A percentile compares a stretch with the other conserved stretches of the same genome.
Conservation (phyloP, 1,140 invertebrate genomes). For the Drosophila repleta region DNA sequence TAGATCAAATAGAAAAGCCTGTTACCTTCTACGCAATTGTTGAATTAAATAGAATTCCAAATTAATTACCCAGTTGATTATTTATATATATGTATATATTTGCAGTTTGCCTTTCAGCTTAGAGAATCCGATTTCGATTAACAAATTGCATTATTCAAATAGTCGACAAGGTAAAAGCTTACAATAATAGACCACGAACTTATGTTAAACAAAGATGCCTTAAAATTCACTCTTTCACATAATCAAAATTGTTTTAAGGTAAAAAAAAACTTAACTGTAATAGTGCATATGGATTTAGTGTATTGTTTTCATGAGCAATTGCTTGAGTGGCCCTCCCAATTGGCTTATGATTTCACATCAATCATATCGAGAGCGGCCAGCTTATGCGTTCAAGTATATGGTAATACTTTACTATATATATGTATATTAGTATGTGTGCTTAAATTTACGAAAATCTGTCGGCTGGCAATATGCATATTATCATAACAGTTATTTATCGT, state of each 20-base stretch:
- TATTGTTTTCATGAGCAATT: constrained; percentile 18
- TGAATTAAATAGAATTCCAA: background rate
- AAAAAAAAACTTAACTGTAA: constrained; percentile 63
- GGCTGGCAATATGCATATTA: constrained; percentile 25
- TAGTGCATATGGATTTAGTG: constrained; percentile 14
- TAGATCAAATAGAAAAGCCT: background rate
- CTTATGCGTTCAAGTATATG: constrained; percentile 59
- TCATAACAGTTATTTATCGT: constrained; percentile 20
- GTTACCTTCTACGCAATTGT: background rate
- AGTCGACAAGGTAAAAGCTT: constrained; percentile 65
- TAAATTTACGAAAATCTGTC: constrained; percentile 34
- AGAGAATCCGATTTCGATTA: constrained; percentile 27
- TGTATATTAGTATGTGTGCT: constrained; percentile 32
- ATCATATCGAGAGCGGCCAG: background rate
- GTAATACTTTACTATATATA: constrained; percentile 58
- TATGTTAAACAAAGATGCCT: constrained; percentile 65
- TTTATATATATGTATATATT: constrained; percentile 12
- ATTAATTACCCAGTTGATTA: constrained; percentile 10
- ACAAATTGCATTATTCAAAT: constrained; percentile 58
- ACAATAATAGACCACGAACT: constrained; percentile 71
- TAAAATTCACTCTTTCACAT: constrained; percentile 60
- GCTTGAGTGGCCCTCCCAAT: background rate
- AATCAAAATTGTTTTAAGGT: constrained; percentile 39
- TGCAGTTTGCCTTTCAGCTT: constrained; percentile 5
- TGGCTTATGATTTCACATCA: constrained; percentile 2